These are phyloP conservation scores for Anomalospiza imberbis DNA, from an alignment of 2,797 vertebrate genomes.

Conservation along the genomic window DNA sequence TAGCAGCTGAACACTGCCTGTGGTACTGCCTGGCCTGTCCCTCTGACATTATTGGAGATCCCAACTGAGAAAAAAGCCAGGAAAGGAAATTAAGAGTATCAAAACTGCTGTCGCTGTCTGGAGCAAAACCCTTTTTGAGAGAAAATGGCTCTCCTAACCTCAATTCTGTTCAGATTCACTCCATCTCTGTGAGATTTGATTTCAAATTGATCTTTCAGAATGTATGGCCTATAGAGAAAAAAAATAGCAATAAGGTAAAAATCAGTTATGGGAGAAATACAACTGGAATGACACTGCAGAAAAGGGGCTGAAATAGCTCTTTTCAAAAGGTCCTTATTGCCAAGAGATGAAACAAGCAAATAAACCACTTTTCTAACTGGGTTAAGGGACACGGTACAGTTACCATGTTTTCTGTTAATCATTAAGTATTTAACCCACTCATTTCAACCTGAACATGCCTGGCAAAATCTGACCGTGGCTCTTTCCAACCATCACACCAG, in stretches of 20 bases:
- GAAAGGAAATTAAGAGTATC: neutral
- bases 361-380: neutral
- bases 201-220: slow-evolving; percentile 32
- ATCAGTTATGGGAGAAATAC: neutral
- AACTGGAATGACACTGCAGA: neutral
- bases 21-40: neutral
- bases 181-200: neutral
- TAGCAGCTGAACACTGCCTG: neutral
- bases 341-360: neutral
- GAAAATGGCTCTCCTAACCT: slow-evolving; percentile 5
- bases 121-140: neutral
- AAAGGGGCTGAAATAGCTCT: neutral
- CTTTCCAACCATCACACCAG: neutral
- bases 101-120: neutral
- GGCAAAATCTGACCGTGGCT: neutral
- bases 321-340: neutral
- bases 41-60: neutral
- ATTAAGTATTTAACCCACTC: neutral
- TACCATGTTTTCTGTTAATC: neutral
- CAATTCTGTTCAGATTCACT: neutral
- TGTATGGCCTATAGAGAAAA: neutral
- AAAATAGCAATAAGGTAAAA: neutral
- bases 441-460: neutral
- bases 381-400: neutral
- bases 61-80: neutral